Conservation (phyloP, 2,888 invertebrate genomes). For the Dasysyrphus tricinctus region DNA sequence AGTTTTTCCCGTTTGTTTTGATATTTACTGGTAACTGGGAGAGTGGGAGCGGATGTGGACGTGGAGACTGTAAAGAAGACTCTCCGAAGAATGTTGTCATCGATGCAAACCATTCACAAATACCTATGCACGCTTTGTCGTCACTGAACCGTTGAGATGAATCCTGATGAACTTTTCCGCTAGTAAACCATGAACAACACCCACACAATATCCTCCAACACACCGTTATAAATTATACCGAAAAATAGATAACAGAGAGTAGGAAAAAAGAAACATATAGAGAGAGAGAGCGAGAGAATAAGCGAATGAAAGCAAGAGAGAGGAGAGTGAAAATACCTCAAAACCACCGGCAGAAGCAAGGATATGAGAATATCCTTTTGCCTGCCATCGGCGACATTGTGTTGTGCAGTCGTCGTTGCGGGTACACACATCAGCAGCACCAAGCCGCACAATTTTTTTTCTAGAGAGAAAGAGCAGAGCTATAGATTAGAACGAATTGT, state of each 20-base stretch:
- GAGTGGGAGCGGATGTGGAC: constrained; percentile 10
- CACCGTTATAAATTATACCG: constrained; percentile 23
- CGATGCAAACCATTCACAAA: constrained; percentile 63
- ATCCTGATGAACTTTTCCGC: constrained; percentile 68
- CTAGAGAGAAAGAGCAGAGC: constrained; percentile 49
- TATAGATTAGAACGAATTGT: constrained; percentile 28
- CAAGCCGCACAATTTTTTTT: constrained; percentile 45
- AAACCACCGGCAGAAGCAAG: constrained; percentile 68
- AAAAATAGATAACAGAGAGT: constrained; percentile 21
- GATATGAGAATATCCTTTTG: constrained; percentile 72
- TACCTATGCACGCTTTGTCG: constrained; percentile 67
- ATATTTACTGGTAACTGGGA: constrained; percentile 30
- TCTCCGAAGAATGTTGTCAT: constrained; percentile 69
- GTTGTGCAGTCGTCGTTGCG: constrained; percentile 74
- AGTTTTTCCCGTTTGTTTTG: constrained; percentile 37
- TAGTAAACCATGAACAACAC: constrained; percentile 55
- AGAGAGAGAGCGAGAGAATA: constrained; percentile 18
- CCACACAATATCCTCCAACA: constrained; percentile 61
- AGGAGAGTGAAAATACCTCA: constrained; percentile 41
- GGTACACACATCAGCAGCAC: constrained; percentile 67
- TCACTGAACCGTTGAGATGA: constrained; percentile 63
- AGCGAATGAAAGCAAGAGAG: constrained; percentile 13
- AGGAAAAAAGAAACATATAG: constrained; percentile 12
- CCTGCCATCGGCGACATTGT: constrained; percentile 72
- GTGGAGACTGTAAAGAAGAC: background rate